Evolutionary conservation across 2,888 invertebrate species (phyloP).

Genomic region (Brenthis daphne): DNA sequence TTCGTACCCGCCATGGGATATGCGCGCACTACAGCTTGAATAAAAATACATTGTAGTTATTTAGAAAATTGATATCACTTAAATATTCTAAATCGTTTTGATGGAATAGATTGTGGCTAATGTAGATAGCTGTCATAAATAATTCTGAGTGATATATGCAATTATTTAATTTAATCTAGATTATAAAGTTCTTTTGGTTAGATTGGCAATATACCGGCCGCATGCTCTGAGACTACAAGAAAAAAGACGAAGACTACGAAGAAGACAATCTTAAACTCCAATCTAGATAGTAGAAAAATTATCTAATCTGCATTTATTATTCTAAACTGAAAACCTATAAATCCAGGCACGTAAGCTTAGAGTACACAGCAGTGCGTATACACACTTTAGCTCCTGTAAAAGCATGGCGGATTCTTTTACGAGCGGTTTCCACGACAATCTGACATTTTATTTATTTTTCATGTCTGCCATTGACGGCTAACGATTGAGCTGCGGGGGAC

Average conservation of each 20-base stretch:
- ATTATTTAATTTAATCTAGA: no score
- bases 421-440: constrained; percentile 53
- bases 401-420: constrained; percentile 49
- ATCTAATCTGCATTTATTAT: neutral
- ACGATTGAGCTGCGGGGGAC: constrained; percentile 51
- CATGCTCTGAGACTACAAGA: no score
- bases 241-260: no score
- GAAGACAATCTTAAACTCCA: no score
- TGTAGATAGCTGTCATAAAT: no score
- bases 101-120: no score
- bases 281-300: constrained; percentile 1
- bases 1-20: constrained; percentile 41
- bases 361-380: constrained; percentile 36
- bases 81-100: no score
- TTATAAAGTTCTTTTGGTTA: no score
- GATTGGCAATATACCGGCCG: no score
- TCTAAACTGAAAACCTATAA: neutral
- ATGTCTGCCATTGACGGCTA: constrained; percentile 72
- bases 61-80: no score
- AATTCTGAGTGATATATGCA: no score
- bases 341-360: neutral
- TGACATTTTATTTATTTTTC: constrained; percentile 77
- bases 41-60: no score
- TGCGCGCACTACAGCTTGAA: constrained; percentile 20
- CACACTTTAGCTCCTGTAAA: constrained; percentile 29